Evolutionary conservation across 2,797 vertebrate species (phyloP), one percentile per base, ranked within the genome.

Genomic region (Poeciliopsis paucimaculata): DNA sequence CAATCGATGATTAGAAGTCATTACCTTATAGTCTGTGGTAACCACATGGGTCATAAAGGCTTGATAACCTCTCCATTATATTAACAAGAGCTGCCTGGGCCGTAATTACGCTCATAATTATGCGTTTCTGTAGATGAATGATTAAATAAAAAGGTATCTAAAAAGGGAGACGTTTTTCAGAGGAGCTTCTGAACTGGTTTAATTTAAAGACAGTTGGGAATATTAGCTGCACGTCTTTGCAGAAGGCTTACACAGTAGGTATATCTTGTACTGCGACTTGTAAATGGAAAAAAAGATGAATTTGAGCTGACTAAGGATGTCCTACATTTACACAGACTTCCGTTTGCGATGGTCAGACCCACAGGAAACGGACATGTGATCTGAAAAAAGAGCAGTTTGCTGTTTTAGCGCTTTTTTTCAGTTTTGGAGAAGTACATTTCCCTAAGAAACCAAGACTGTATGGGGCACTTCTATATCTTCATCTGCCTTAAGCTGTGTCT

Each of bases 301-400:
- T 45, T 5, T 0, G 68, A 72, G 68, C 68, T 72, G 68, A 72
- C 41, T 72, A 46, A 28, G 12, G 26, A 31, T 46, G 41, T 72
- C 18, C 68, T 46, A 72, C 41, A 46, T 72, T 46, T 45, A 4
- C 68, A 72, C 68, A 46, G 12, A 46, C n/a, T 71, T 71, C 68
- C 26, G 41, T 16, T 45, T 43, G 23, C 43, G 2, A 71, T 4
- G 41, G 68, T 45, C 68, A 9, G 28, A 45, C 26, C 68, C 12
- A 46, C 68, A 72, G 68, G 68, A 72, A 45, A n/a, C 39, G 15
- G 39, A 43, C 39, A 28, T 41, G 43, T 39, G 16, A 45, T 45
- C 2, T 15, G 5, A 70, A 43, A 70, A 68, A 39, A 45, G 20
- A 39, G 26, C 23, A 45, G 7, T 70, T 70, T 7, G 66, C 68